Base-by-base conservation (phyloP, 2,888 invertebrate species). In the Lepidonotus clava region DNA sequence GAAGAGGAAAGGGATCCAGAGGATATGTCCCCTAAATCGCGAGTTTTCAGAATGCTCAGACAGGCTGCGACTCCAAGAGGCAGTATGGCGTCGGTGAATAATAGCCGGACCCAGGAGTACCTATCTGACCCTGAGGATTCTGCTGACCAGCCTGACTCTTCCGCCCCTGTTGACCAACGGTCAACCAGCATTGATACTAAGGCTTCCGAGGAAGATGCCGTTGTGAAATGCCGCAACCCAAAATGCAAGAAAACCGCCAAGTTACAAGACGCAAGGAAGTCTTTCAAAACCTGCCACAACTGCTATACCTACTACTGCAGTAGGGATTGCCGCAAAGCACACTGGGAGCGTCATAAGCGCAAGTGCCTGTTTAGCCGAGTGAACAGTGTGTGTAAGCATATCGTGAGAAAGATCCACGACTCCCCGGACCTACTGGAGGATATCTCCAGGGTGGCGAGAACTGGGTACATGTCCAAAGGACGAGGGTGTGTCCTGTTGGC, bases 291-390 rank as follows among this genome's bases (percentile, higher is more conserved):
- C 91, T 98, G 98, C 94, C 98, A 98, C 95, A 98, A 98, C 94
- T 99, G 99, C 95, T 97, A 97, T 90, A 97, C 98, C 92, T 96
- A 97, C 92, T 99, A 99, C 95, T 99, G 99, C 95, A 97, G 98
- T 88, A 96, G 97, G 88, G 96, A 97, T 92, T 99, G 98, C 94
- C 96, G 99, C 36, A 95, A 97, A 88, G 96, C 97, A 21, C 98
- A 99, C 94, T 98, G 98, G 98, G 97, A 97, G 93, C 96, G 97
- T 91, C 99, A 99, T 93, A 96, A 98, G 88, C 84, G 83, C 36
- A 97, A 97, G 53, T 98, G 98, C 93, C 95, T 98, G 89, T 98
- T 98, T 94, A 98, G 98, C 32, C 96, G 98, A 84, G 98, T 98
- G 77, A 98, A 98, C 91, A 96, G 97, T 53, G 95, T 98, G 40